A percentile compares a stretch with the other conserved stretches of the same genome.
These are phyloP conservation scores for Ceratotherium simum DNA, from an alignment of 2,113 vertebrate genomes.

Conservation along the genomic window DNA sequence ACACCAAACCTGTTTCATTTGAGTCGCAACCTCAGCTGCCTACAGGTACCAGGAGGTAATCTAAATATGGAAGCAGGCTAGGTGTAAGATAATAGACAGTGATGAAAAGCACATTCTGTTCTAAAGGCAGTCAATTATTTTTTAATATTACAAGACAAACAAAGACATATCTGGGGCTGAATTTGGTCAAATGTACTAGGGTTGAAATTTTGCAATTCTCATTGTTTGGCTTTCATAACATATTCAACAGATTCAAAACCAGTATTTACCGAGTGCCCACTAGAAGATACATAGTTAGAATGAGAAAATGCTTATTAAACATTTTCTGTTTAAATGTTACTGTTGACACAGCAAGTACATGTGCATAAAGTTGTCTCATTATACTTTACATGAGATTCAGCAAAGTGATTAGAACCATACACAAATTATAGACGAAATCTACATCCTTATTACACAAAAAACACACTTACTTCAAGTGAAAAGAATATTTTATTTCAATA, in stretches of 20 bases:
- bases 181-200: neutral
- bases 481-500: constrained; percentile 72
- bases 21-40: neutral
- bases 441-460: neutral
- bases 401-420: constrained; percentile 47
- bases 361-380: constrained; percentile 64
- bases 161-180: neutral
- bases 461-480: constrained; percentile 13
- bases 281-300: neutral
- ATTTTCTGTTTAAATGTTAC: no score
- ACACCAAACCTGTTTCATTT: neutral
- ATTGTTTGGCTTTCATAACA: neutral
- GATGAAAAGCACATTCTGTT: neutral
- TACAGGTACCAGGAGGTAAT: neutral
- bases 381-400: constrained; percentile 23
- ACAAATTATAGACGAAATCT: neutral
- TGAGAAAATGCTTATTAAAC: neutral
- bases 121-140: neutral
- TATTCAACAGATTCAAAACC: neutral
- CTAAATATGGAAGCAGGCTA: neutral
- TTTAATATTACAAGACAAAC: neutral
- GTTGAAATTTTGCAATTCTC: neutral
- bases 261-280: neutral
- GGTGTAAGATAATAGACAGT: neutral
- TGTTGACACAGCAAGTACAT: neutral